Evolutionary conservation across 2,113 vertebrate genomes (phyloP).

Genomic region (Elaphurus davidianus): DNA sequence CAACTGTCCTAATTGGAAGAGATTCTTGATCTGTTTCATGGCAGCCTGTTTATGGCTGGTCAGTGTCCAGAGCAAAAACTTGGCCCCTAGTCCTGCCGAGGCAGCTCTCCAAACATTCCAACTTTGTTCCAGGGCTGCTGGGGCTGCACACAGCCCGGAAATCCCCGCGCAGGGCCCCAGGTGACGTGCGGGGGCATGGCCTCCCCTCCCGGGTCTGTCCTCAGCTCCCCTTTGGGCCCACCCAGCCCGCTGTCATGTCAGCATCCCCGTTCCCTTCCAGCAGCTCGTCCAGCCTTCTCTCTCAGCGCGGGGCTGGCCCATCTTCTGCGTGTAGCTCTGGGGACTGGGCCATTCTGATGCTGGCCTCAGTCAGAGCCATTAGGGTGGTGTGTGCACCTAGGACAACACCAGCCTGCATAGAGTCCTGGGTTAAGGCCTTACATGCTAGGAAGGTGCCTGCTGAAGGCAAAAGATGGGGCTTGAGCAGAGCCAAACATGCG

Average conservation of each 20-base stretch:
- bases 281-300: background rate
- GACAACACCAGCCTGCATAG: background rate
- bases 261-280: background rate
- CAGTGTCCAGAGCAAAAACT: conserved; percentile 14
- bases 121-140: background rate
- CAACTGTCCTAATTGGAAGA: conserved; percentile 74
- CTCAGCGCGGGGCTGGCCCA: background rate
- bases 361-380: background rate
- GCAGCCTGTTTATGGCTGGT: conserved; percentile 57
- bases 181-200: background rate
- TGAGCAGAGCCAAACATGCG: background rate
- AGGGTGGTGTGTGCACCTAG: background rate
- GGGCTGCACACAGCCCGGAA: background rate
- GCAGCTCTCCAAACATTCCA: conserved; percentile 13
- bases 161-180: background rate
- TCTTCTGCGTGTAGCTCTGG: background rate
- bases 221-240: background rate
- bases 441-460: background rate
- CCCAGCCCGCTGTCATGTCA: background rate
- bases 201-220: background rate
- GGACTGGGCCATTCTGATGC: background rate
- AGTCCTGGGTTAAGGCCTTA: background rate
- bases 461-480: background rate
- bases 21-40: conserved; percentile 56
- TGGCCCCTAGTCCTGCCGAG: background rate